A percentile compares a stretch with the other conserved stretches of the same genome.
Conservation (phyloP, 2,797 vertebrate genomes). For the Gorsachius magnificus region DNA sequence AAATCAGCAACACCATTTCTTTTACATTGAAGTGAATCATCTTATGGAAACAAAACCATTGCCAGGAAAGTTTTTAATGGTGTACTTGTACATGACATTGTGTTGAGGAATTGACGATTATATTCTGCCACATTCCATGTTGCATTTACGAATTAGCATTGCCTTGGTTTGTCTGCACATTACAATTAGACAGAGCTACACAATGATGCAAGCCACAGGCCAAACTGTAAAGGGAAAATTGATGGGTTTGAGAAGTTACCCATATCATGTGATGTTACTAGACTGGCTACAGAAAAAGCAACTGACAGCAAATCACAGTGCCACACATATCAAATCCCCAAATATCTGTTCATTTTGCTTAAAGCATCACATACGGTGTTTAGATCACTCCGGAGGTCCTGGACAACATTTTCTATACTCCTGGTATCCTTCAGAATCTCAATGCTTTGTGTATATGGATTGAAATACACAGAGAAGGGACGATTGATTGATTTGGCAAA, state of each 20-base stretch:
- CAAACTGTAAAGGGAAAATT: constrained; percentile 47
- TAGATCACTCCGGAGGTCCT: constrained; percentile 92
- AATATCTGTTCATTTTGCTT: constrained; percentile 96
- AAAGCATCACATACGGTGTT: constrained; percentile 94
- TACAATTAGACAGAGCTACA: constrained; percentile 53
- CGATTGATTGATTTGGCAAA: constrained; percentile 94
- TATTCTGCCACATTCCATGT: constrained; percentile 25
- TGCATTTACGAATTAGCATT: constrained; percentile 28
- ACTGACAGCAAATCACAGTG: not conserved
- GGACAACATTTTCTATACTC: constrained; percentile 93
- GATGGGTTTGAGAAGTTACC: not conserved
- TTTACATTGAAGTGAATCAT: not conserved
- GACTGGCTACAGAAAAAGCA: constrained; percentile 10
- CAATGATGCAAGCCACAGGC: constrained; percentile 47
- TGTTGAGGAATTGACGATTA: not conserved
- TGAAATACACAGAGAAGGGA: constrained; percentile 96
- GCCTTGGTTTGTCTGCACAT: constrained; percentile 41
- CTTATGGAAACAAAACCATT: constrained; percentile 1
- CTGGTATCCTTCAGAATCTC: constrained; percentile 94
- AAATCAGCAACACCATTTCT: not conserved
- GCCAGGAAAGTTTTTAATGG: constrained; percentile 24
- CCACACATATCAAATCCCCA: constrained; percentile 84
- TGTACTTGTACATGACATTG: not conserved
- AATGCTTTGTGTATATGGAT: constrained; percentile 94
- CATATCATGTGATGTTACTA: not conserved